Base-by-base conservation (phyloP, 2,113 vertebrate genomes). In the Polypterus bichir region DNA sequence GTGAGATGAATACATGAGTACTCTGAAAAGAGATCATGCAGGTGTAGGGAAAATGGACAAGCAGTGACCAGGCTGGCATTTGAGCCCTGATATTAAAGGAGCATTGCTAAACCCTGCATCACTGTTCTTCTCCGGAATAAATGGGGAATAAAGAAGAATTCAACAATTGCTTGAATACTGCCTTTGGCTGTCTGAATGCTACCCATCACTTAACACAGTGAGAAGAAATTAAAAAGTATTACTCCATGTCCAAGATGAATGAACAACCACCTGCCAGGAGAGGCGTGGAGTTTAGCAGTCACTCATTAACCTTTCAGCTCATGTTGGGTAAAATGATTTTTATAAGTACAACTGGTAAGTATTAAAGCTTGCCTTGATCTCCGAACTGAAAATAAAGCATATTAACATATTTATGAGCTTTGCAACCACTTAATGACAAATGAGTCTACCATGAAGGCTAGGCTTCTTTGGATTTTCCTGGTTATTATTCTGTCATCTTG, bases 401-500 rank as follows among this genome's bases (percentile, higher is more conserved):
- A 68, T 49, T 57, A 68, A 49, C 51, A 65, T 65, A 65, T 65
- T 54, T 56, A 65, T 65, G 58, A 60, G 64, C 54, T 10, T 64
- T 7, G 27, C 44, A 53, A 44, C 48, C 27, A 46, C 55, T 59
- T 5, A 54, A 64, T 64, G 66, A 68, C 63, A 62, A 68, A 68
- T 48, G 62, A 59, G 46, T 48, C 58, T 52, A 47, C 57, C 46
- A 46, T 53, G 53, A 59, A 52, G 59, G 49, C 8, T 47, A 44
- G 47, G 54, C 53, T 55, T 56, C 59, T 45, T 57, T 47, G n/a
- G 59, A 60, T 63, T 54, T 10, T 48, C 62, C 10, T 54, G 9
- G 59, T 54, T n/a, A 52, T 68, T 65, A 68, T 63, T 68, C 59
- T 59, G 56, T 65, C 66, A 68, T 65, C 27, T 54, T 68, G 66